Evolutionary conservation across 2,113 vertebrate species (phyloP).

Genomic region (Otocyon megalotis): DNA sequence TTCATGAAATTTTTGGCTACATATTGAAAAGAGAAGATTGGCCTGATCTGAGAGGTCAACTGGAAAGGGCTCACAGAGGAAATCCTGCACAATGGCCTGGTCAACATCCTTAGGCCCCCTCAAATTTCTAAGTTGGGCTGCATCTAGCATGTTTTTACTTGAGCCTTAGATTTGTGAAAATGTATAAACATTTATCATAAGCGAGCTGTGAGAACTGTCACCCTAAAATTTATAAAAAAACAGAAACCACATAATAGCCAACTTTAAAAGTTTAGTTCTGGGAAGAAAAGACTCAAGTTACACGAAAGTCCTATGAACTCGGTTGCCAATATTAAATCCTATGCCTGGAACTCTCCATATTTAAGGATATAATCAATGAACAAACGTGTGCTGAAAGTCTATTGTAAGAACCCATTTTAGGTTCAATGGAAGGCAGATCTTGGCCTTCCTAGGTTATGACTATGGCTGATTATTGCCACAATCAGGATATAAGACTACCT

Average conservation of each 20-base stretch:
- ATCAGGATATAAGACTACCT: neutral
- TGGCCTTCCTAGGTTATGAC: neutral
- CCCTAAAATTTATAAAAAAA: conserved; percentile 44
- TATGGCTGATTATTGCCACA: neutral
- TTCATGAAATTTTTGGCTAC: neutral
- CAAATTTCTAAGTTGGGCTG: neutral
- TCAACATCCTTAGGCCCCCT: neutral
- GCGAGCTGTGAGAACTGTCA: neutral
- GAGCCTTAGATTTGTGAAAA: conserved; percentile 9
- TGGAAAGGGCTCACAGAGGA: neutral
- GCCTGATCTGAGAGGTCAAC: neutral
- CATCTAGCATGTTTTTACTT: conserved; percentile 4
- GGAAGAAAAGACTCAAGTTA: conserved; percentile 43
- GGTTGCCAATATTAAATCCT: conserved; percentile 42
- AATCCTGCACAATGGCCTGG: neutral
- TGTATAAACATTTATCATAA: conserved; percentile 3
- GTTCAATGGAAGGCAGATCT: neutral
- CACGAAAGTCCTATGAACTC: neutral
- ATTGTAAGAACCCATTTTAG: conserved; percentile 14
- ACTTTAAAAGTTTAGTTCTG: neutral
- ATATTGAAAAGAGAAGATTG: neutral
- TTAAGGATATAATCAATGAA: conserved; percentile 35
- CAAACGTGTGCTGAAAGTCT: neutral
- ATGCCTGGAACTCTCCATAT: neutral
- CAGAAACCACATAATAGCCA: neutral